A percentile compares a stretch with the other conserved stretches of the same genome.
These are phyloP conservation scores for Temnothorax rugatulus DNA, from an alignment of 2,888 invertebrate species.

Conservation along the genomic window DNA sequence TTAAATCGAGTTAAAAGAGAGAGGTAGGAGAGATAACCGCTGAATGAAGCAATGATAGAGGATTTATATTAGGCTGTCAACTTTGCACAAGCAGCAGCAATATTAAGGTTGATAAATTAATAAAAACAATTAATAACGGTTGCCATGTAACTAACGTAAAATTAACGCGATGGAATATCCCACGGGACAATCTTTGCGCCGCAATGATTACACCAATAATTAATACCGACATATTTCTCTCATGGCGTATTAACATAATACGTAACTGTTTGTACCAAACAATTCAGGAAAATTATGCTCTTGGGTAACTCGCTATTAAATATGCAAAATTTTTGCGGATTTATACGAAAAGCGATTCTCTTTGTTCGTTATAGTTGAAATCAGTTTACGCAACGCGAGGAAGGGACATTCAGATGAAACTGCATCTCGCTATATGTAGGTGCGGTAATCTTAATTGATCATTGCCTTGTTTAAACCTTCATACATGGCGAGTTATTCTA, in stretches of 20 bases:
- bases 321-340: not conserved
- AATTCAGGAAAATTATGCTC: not conserved
- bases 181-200: not conserved
- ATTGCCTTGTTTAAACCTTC: conserved; percentile 74
- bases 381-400: conserved; percentile 61
- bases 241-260: not conserved
- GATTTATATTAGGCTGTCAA: not conserved
- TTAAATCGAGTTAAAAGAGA: conserved; percentile 21
- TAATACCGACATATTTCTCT: not conserved
- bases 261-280: not conserved
- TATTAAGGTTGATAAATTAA: conserved; percentile 1
- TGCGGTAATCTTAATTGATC: conserved; percentile 71
- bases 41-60: not conserved
- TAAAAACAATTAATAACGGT: not conserved
- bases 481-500: conserved; percentile 64
- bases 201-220: not conserved
- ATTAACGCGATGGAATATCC: not conserved
- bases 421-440: conserved; percentile 60
- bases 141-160: not conserved
- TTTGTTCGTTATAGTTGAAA: conserved; percentile 56
- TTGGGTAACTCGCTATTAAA: not conserved
- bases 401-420: conserved; percentile 57
- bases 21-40: not conserved
- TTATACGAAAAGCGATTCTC: conserved; percentile 41
- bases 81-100: not conserved